Percentiles rank a stretch among this genome's conserved stretches.
Conservation (phyloP, 2,888 invertebrate genomes). For the Polyommatus iphigenia region DNA sequence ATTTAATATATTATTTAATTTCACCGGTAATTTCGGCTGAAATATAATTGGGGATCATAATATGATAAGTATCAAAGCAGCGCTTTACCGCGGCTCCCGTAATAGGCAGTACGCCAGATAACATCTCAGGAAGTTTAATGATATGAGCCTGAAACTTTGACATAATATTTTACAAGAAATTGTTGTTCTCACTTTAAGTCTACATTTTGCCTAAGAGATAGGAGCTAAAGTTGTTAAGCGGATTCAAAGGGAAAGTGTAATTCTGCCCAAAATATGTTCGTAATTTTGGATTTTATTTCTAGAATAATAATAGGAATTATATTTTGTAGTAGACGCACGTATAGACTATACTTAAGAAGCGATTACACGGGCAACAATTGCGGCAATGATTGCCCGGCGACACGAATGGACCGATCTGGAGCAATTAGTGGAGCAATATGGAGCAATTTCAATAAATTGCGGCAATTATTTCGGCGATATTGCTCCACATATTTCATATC, state of each 20-base stretch:
- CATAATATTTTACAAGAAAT: conserved; percentile 32
- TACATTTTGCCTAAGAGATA: conserved; percentile 28
- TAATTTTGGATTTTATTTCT: not conserved
- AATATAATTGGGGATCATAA: conserved; percentile 31
- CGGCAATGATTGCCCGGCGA: no score
- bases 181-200: conserved; percentile 30
- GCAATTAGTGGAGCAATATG: no score
- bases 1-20: not conserved
- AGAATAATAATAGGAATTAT: not conserved
- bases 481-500: no score
- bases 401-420: no score
- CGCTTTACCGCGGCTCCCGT: conserved; percentile 10
- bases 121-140: conserved; percentile 29
- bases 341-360: no score
- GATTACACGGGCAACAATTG: no score
- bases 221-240: conserved; percentile 27
- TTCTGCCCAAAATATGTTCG: not conserved
- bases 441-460: no score
- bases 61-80: conserved; percentile 29
- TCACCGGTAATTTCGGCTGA: conserved; percentile 4
- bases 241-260: conserved; percentile 21
- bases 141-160: conserved; percentile 31
- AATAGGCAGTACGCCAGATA: conserved; percentile 30
- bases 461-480: no score
- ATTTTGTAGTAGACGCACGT: no score